Percentiles rank a stretch among this genome's conserved stretches.
phyloP scores from a whole-genome alignment of 2,113 vertebrate genomes.

The Gambusia affinis region DNA sequence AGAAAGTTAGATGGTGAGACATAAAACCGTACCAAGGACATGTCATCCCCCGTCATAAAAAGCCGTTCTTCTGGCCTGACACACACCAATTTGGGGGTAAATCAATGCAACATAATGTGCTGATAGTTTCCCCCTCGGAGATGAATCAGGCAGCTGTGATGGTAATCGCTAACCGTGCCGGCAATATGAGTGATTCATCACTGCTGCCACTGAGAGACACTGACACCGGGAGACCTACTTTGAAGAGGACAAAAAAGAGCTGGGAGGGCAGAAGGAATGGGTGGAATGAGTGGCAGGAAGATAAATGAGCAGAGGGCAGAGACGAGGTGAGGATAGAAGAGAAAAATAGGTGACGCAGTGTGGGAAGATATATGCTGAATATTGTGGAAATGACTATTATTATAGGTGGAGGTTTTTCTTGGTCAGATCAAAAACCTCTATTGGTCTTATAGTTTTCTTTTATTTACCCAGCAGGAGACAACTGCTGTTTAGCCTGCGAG shows the following conservation, averaged over 20 bases:
- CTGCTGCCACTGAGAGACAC: conserved; percentile 41
- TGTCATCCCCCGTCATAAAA: conserved; percentile 13
- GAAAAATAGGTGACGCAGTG: not conserved
- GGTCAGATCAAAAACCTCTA: not conserved
- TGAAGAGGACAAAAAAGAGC: conserved; percentile 36
- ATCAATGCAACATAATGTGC: conserved; percentile 67
- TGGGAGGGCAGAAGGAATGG: conserved; percentile 16
- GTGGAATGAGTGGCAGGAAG: conserved; percentile 32
- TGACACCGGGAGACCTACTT: conserved; percentile 61
- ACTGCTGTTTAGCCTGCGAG: not conserved
- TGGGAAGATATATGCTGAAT: not conserved
- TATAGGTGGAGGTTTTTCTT: not conserved
- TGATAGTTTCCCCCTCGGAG: conserved; percentile 53
- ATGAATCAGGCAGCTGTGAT: conserved; percentile 60
- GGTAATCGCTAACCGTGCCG: conserved; percentile 56
- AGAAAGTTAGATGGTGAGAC: not conserved
- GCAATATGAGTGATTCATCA: conserved; percentile 63
- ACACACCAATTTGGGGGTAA: conserved; percentile 34
- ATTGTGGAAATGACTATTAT: conserved; percentile 2
- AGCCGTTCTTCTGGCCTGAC: conserved; percentile 24
- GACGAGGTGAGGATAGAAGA: conserved; percentile 8
- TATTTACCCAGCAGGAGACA: not conserved
- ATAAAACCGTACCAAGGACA: conserved; percentile 19
- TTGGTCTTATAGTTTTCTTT: not conserved
- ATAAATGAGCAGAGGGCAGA: conserved; percentile 31